phyloP scores from a whole-genome alignment of 2,888 invertebrate species.

The Heterodera filipjevi region DNA sequence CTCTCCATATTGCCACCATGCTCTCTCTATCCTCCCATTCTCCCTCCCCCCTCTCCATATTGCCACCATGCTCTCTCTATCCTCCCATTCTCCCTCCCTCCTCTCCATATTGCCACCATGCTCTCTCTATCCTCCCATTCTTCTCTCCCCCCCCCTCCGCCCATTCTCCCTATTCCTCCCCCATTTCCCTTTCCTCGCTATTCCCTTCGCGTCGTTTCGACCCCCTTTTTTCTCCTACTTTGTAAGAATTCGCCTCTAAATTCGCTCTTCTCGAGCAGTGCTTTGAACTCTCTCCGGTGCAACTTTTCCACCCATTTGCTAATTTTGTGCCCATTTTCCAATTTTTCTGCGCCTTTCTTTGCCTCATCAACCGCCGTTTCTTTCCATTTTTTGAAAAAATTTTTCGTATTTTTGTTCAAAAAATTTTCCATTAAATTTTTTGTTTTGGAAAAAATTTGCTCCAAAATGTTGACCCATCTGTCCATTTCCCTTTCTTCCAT shows the following conservation, averaged over 20 bases:
- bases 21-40: too few species aligned
- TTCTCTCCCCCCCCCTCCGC: too few species aligned
- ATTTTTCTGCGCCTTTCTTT: neutral
- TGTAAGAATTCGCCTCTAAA: neutral
- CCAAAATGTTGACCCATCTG: neutral
- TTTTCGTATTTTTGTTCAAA: neutral
- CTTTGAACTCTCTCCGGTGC: neutral
- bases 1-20: too few species aligned
- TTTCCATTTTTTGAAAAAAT: conserved; percentile 1
- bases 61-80: too few species aligned
- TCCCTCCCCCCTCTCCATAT: too few species aligned
- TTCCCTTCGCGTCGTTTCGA: too few species aligned
- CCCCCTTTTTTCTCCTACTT: neutral
- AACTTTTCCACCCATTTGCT: neutral
- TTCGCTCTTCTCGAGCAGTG: neutral
- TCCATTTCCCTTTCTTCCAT: neutral
- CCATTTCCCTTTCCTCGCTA: neutral
- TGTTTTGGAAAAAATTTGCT: neutral
- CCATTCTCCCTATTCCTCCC: neutral
- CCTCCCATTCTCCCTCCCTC: too few species aligned
- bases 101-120: too few species aligned
- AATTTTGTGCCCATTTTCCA: neutral
- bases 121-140: too few species aligned
- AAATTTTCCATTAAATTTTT: neutral
- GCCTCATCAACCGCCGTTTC: neutral